A percentile compares a stretch with the other conserved stretches of the same genome.
Conservation (phyloP, 1,140 invertebrate species). For the Forficula auricularia region DNA sequence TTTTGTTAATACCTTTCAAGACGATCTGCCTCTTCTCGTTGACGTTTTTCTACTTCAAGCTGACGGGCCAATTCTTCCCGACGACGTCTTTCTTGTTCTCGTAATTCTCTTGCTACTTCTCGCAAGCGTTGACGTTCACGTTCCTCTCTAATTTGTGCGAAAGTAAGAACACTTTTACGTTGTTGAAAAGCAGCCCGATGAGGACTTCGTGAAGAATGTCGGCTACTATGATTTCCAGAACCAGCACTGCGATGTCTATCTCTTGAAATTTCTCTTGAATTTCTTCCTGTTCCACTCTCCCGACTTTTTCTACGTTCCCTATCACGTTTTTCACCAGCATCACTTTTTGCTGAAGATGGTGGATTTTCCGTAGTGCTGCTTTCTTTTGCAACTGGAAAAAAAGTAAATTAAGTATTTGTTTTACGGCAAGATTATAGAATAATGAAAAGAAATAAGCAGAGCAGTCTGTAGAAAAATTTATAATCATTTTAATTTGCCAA, state of each 20-base stretch:
- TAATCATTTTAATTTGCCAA: no score
- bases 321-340: conserved; percentile 6
- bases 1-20: conserved; percentile 34
- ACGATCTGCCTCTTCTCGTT: conserved; percentile 59
- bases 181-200: background rate
- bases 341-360: background rate
- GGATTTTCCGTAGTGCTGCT: no score
- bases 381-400: no score
- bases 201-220: background rate
- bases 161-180: conserved; percentile 4
- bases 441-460: no score
- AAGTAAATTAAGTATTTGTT: no score
- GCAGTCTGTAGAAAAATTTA: no score
- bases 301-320: conserved; percentile 12
- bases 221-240: background rate
- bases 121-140: conserved; percentile 57
- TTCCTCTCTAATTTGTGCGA: conserved; percentile 40
- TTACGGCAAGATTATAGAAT: no score
- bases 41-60: conserved; percentile 56
- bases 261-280: conserved; percentile 1
- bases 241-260: background rate
- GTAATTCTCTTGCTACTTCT: conserved; percentile 52
- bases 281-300: conserved; percentile 14
- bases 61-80: conserved; percentile 49
- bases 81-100: conserved; percentile 52